phyloP scores from a whole-genome alignment of 2,888 invertebrate species.

The Geotrupes spiniger region DNA sequence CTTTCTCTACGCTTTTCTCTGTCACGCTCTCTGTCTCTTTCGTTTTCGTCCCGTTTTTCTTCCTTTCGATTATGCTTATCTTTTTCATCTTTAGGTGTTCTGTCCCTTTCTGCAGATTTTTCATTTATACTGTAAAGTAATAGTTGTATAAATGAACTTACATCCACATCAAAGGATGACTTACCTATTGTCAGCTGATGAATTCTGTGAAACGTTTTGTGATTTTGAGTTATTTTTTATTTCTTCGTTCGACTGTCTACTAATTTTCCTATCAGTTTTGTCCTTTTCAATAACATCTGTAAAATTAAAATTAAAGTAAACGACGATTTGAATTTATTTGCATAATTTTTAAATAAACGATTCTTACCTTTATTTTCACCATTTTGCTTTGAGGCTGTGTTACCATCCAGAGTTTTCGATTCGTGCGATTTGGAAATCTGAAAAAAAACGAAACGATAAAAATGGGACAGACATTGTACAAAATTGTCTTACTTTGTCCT shows the following conservation, averaged over 20 bases:
- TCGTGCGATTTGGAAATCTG: conserved; percentile 35
- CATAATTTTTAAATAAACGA: conserved; percentile 12
- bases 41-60: conserved; percentile 52
- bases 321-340: too few relatives aligned
- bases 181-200: conserved; percentile 36
- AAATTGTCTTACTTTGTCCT: conserved; percentile 49
- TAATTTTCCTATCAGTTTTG: conserved; percentile 37
- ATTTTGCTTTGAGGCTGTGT: conserved; percentile 47
- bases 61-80: conserved; percentile 49
- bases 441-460: conserved; percentile 11
- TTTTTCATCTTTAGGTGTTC: conserved; percentile 46
- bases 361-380: conserved; percentile 48
- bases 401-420: conserved; percentile 29
- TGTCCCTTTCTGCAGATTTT: conserved; percentile 42
- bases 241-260: conserved; percentile 34
- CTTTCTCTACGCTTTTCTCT: conserved; percentile 58
- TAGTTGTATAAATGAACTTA: background rate
- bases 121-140: conserved; percentile 9
- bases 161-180: conserved; percentile 16
- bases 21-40: conserved; percentile 63
- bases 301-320: too few relatives aligned
- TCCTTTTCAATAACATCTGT: conserved; percentile 35
- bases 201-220: conserved; percentile 32
- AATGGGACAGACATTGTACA: conserved; percentile 5
- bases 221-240: conserved; percentile 23